Evolutionary conservation across 1,140 invertebrate species (phyloP).

Genomic region (Nasonia giraulti): DNA sequence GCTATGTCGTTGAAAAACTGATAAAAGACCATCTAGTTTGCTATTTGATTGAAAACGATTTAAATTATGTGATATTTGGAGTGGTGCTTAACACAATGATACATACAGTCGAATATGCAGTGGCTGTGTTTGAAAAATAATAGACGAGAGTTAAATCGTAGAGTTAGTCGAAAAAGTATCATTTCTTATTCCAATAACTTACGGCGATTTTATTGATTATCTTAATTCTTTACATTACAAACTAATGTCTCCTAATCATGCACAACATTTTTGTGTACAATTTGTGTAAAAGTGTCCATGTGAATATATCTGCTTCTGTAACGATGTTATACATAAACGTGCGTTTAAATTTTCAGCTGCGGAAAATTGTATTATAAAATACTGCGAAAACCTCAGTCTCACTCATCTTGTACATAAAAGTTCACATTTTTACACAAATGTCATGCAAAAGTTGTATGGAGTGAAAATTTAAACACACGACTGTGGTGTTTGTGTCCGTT

Average conservation of each 20-base stretch:
- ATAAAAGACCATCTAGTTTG: not conserved
- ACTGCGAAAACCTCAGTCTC: not conserved
- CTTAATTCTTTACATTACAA: not conserved
- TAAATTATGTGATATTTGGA: no score
- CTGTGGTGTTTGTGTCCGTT: conserved; percentile 17
- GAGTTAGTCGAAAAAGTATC: no score
- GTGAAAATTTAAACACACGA: conserved; percentile 28
- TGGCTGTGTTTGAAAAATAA: no score
- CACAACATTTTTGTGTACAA: conserved; percentile 42
- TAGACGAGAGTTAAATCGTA: no score
- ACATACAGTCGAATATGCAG: no score
- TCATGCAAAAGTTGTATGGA: conserved; percentile 7
- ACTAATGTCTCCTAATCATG: conserved; percentile 27
- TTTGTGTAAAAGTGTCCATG: conserved; percentile 39
- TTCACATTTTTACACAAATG: conserved; percentile 31
- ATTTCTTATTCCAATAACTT: no score
- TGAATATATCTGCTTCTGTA: conserved; percentile 13
- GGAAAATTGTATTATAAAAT: not conserved
- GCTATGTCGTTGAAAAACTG: conserved; percentile 17
- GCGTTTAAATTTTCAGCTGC: conserved; percentile 16
- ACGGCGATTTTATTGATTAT: not conserved
- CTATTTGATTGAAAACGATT: no score
- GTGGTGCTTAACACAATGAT: no score
- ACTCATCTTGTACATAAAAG: not conserved
- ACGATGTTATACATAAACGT: not conserved